Evolutionary conservation across 2,888 invertebrate species (phyloP).

Genomic region (Gryllus longicercus): DNA sequence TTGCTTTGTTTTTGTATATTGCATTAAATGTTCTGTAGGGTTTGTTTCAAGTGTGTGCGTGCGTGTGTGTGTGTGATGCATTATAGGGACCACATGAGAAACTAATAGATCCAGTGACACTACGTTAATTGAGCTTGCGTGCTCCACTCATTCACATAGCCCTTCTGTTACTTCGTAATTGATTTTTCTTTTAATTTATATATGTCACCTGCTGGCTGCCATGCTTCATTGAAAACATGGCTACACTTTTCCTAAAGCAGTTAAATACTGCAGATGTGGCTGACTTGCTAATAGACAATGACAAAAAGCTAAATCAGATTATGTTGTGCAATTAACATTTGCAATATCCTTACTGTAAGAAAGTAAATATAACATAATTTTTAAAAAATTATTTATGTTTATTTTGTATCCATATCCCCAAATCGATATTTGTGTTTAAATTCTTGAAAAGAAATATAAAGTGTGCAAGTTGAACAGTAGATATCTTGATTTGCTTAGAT

Average conservation of each 20-base stretch:
- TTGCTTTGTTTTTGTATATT: background rate
- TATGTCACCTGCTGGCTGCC: conserved; percentile 3
- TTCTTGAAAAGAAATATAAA: too few relatives aligned
- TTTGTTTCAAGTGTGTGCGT: background rate
- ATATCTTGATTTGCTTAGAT: too few relatives aligned
- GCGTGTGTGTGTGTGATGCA: background rate
- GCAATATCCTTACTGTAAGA: too few relatives aligned
- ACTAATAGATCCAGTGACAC: background rate
- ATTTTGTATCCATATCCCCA: too few relatives aligned
- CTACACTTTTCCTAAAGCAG: conserved; percentile 5
- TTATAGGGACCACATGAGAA: conserved; percentile 11
- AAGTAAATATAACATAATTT: too few relatives aligned
- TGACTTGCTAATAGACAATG: background rate
- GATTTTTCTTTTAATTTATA: background rate
- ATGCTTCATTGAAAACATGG: background rate
- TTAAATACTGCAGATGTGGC: background rate
- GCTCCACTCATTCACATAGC: background rate
- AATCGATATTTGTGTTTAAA: too few relatives aligned
- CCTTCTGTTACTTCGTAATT: background rate
- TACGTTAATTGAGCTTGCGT: background rate
- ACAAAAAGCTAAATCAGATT: background rate
- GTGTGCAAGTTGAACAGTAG: too few relatives aligned
- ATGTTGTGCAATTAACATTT: too few relatives aligned
- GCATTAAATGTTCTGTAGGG: background rate
- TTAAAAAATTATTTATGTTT: too few relatives aligned